Conservation (phyloP, 2,113 vertebrate genomes). For the Rhadina sibilatrix region DNA sequence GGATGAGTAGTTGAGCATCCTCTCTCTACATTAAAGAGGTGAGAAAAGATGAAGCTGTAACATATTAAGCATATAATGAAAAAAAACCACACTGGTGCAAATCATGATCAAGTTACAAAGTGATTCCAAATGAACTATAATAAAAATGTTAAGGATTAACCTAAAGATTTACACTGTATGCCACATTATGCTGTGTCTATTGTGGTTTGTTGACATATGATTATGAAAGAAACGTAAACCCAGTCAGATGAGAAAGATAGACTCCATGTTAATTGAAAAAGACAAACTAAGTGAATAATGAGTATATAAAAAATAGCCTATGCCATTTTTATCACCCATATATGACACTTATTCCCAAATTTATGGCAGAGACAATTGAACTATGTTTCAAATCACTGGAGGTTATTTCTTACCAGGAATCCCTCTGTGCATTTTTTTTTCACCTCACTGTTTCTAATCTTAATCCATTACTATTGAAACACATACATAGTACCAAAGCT, state of each 20-base stretch:
- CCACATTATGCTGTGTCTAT: conserved; percentile 54
- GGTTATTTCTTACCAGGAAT: conserved; percentile 60
- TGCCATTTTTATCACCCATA: conserved; percentile 76
- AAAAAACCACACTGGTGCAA: conserved; percentile 37
- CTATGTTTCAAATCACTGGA: conserved; percentile 72
- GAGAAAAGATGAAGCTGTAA: conserved; percentile 34
- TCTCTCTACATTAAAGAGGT: background rate
- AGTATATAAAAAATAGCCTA: conserved; percentile 76
- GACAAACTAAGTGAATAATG: conserved; percentile 79
- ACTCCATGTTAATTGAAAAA: conserved; percentile 76
- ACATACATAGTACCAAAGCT: conserved; percentile 4
- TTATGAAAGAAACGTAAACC: conserved; percentile 74
- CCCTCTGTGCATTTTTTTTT: conserved; percentile 48
- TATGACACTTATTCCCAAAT: conserved; percentile 76
- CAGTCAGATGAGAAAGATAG: conserved; percentile 73
- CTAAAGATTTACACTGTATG: conserved; percentile 65
- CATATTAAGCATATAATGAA: conserved; percentile 41
- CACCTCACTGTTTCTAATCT: conserved; percentile 44
- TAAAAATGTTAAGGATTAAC: conserved; percentile 59
- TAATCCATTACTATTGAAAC: conserved; percentile 36
- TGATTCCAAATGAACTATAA: conserved; percentile 62
- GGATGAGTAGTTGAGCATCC: background rate
- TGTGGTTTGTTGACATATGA: conserved; percentile 70
- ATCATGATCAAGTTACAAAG: conserved; percentile 67
- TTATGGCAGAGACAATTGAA: conserved; percentile 74